Conservation (phyloP, 2,888 invertebrate genomes). For the Iselma pallidipennis region DNA sequence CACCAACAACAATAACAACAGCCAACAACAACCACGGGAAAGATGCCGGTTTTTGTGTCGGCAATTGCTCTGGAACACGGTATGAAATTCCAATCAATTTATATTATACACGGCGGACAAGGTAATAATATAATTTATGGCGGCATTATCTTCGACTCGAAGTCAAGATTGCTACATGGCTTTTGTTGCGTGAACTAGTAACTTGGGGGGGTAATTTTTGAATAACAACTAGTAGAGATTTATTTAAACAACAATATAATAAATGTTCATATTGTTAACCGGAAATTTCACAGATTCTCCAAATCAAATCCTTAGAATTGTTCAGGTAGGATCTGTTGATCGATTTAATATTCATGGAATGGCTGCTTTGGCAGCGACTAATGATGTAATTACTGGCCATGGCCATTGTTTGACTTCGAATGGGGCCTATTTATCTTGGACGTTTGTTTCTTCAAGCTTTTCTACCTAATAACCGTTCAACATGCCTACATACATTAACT, state of each 20-base stretch:
- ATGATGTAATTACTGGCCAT: constrained; percentile 46
- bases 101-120: constrained; percentile 57
- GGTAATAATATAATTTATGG: constrained; percentile 58
- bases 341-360: constrained; percentile 43
- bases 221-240: constrained; percentile 5
- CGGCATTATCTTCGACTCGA: constrained; percentile 49
- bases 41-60: constrained; percentile 50
- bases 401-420: constrained; percentile 44
- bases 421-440: constrained; percentile 41
- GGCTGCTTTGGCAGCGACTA: constrained; percentile 43
- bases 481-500: too few species aligned
- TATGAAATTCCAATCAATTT: constrained; percentile 58
- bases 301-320: neutral
- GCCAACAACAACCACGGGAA: constrained; percentile 16
- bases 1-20: neutral
- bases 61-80: constrained; percentile 55
- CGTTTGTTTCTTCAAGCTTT: constrained; percentile 14
- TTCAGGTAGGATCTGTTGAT: neutral
- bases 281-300: neutral
- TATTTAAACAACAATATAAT: neutral
- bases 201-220: constrained; percentile 41
- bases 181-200: constrained; percentile 41
- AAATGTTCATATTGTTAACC: neutral
- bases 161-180: constrained; percentile 42
- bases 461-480: neutral